Percentiles rank a stretch among this genome's conserved stretches.
phyloP scores from a whole-genome alignment of 2,113 vertebrate genomes.

The Delphinus delphis region DNA sequence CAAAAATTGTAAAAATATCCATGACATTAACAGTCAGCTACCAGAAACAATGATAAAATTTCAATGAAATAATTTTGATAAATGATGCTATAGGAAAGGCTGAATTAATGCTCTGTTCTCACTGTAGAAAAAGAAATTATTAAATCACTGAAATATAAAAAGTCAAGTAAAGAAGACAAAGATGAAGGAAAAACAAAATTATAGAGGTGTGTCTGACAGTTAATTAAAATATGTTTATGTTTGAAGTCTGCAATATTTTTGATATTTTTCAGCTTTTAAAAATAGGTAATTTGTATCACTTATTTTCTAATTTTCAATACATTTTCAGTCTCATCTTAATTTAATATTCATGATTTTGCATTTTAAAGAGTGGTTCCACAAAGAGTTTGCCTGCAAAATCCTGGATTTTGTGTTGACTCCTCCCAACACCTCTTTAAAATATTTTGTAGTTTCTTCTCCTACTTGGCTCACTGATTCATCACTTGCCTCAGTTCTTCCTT shows the following conservation, averaged over 20 bases:
- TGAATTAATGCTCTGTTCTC: neutral
- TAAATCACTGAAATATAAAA: neutral
- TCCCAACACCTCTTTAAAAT: neutral
- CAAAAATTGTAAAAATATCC: neutral
- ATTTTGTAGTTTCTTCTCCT: neutral
- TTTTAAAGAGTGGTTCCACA: rapidly evolving
- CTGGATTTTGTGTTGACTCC: neutral
- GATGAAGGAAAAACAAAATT: neutral
- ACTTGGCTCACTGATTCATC: neutral
- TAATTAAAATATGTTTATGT: neutral
- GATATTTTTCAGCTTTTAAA: neutral
- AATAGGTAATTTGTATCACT: neutral
- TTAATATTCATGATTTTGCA: neutral
- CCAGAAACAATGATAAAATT: neutral
- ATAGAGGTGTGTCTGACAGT: neutral
- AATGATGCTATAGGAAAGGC: neutral
- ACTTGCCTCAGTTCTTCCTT: neutral
- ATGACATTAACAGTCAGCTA: neutral
- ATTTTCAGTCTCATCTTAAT: neutral
- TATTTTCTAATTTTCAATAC: neutral
- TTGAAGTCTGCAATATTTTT: neutral
- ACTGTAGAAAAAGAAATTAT: neutral
- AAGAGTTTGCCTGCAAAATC: neutral
- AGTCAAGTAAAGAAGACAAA: neutral
- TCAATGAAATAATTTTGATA: neutral